Conservation (phyloP, 1,140 invertebrate species). For the Rhagoletis pomonella region DNA sequence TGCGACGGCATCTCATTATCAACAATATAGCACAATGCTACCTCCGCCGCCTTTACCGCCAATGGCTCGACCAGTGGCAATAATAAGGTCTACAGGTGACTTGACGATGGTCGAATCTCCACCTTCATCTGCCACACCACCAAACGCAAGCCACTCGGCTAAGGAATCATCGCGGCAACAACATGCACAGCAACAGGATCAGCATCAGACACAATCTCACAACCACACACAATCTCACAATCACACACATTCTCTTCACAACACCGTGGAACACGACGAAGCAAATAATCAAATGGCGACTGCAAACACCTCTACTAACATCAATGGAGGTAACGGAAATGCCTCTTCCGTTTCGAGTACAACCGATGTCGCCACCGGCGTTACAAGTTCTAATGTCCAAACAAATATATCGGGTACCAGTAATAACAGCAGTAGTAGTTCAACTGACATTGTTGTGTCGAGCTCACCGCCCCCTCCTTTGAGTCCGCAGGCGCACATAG, state of each 20-base stretch:
- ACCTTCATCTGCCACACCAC: conserved; percentile 75
- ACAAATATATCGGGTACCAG: neutral
- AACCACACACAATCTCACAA: neutral
- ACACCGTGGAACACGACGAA: neutral
- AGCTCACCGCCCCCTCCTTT: conserved; percentile 68
- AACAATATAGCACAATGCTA: conserved; percentile 92
- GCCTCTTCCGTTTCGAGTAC: conserved; percentile 17
- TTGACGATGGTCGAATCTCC: conserved; percentile 77
- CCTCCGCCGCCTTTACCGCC: conserved; percentile 97
- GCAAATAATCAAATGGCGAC: neutral
- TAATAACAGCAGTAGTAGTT: conserved; percentile 32
- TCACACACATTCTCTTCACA: neutral
- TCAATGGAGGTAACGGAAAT: conserved; percentile 27
- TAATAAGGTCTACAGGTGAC: conserved; percentile 90
- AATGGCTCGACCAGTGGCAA: conserved; percentile 96
- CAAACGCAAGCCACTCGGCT: conserved; percentile 56
- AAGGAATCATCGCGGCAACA: conserved; percentile 7
- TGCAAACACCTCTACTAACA: neutral
- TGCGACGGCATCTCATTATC: conserved; percentile 76
- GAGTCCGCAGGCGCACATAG: conserved; percentile 68
- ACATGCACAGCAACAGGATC: neutral
- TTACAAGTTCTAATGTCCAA: conserved; percentile 17
- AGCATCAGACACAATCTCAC: conserved; percentile 42
- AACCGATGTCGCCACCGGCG: conserved; percentile 16
- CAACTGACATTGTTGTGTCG: conserved; percentile 60